Percentiles rank a stretch among this genome's conserved stretches.
phyloP scores from a whole-genome alignment of 2,113 vertebrate species.

The Poeciliopsis occidentalis region DNA sequence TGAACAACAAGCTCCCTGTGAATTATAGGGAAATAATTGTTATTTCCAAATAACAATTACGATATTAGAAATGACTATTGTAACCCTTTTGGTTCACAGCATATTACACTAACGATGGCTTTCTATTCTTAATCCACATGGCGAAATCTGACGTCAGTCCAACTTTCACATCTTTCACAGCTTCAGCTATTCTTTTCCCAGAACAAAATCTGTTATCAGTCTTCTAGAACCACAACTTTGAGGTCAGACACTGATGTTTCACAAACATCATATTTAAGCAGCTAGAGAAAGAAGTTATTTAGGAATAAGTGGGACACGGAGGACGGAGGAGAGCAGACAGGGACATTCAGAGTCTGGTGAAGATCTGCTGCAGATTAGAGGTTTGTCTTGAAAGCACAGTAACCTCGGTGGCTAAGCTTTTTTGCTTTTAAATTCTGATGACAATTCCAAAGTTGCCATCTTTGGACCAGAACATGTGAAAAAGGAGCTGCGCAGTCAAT shows the following conservation, averaged over 20 bases:
- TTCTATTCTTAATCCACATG: neutral
- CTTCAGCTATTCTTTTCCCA: neutral
- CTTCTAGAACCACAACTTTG: neutral
- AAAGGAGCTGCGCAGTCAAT: too few species aligned
- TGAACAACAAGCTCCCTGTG: slow-evolving; percentile 17
- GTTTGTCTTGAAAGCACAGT: too few species aligned
- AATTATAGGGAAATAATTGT: too few species aligned
- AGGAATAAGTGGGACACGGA: too few species aligned
- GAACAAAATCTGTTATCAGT: neutral
- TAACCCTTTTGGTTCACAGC: neutral
- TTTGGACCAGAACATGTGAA: too few species aligned
- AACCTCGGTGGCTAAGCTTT: too few species aligned
- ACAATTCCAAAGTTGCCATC: too few species aligned
- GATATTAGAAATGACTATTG: neutral
- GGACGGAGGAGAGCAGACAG: too few species aligned
- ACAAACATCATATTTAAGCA: neutral
- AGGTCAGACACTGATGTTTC: neutral
- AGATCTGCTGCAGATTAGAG: too few species aligned
- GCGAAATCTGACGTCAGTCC: neutral
- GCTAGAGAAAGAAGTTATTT: too few species aligned
- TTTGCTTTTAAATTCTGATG: too few species aligned
- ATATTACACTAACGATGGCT: neutral
- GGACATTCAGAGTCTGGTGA: too few species aligned
- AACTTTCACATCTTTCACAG: neutral
- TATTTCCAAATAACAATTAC: slow-evolving; percentile 4